A percentile compares a stretch with the other conserved stretches of the same genome.
phyloP scores from a whole-genome alignment of 2,888 invertebrate genomes.

The Volucella inanis region DNA sequence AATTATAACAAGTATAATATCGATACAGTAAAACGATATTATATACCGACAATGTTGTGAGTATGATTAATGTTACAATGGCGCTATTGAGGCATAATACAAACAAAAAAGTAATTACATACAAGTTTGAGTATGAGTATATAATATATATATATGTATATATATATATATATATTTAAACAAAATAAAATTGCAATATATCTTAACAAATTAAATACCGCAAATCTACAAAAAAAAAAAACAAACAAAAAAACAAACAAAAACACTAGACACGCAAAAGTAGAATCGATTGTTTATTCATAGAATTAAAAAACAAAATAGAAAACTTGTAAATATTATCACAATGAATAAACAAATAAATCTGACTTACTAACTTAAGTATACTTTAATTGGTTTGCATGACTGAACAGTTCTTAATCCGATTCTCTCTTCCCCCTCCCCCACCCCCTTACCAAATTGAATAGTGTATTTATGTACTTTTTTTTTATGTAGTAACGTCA shows the following conservation, averaged over 20 bases:
- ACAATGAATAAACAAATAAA: slow-evolving; percentile 36
- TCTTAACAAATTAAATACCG: slow-evolving; percentile 54
- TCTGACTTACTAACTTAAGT: slow-evolving; percentile 33
- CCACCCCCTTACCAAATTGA: neutral
- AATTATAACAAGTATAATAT: slow-evolving; percentile 54
- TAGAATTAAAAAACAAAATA: slow-evolving; percentile 35
- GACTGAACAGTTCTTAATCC: slow-evolving; percentile 66
- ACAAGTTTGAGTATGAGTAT: slow-evolving; percentile 56
- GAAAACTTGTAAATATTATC: slow-evolving; percentile 59
- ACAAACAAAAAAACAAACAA: slow-evolving; percentile 19
- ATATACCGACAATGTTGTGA: slow-evolving; percentile 71
- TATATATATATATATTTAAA: slow-evolving; percentile 64
- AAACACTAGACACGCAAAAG: slow-evolving; percentile 42
- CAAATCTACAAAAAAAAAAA: slow-evolving; percentile 46
- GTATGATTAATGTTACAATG: slow-evolving; percentile 65
- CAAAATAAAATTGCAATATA: slow-evolving; percentile 68
- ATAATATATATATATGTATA: slow-evolving; percentile 57
- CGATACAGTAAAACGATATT: slow-evolving; percentile 63
- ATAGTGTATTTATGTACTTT: slow-evolving; percentile 44
- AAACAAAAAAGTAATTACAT: slow-evolving; percentile 40
- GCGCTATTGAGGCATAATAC: slow-evolving; percentile 70
- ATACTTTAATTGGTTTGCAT: slow-evolving; percentile 62
- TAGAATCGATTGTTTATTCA: slow-evolving; percentile 56
- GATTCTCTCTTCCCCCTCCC: slow-evolving; percentile 21
- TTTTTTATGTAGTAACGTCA: slow-evolving; percentile 44